These are phyloP conservation scores for Myxocyprinus asiaticus DNA, from an alignment of 2,113 vertebrate genomes.

Conservation along the genomic window DNA sequence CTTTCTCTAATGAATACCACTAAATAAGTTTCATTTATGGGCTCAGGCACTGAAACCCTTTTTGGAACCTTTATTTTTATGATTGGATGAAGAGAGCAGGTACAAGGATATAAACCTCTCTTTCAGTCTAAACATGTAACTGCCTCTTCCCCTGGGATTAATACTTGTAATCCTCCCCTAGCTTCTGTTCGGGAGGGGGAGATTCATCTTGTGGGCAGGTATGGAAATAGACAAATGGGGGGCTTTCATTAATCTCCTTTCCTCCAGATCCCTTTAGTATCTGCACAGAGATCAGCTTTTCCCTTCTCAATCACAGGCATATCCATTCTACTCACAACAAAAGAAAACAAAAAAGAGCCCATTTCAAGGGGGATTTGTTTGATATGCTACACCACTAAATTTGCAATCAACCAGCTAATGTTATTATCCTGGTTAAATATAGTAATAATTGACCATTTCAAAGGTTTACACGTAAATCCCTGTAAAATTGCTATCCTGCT, in stretches of 20 bases:
- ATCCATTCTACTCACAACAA: conserved; percentile 13
- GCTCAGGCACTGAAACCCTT: too few relatives aligned
- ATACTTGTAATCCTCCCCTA: too few relatives aligned
- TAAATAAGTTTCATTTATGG: too few relatives aligned
- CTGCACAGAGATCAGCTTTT: conserved; percentile 31
- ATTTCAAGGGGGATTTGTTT: conserved; percentile 1
- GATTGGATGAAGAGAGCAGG: too few relatives aligned
- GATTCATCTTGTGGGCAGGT: conserved; percentile 3
- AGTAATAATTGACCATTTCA: too few relatives aligned
- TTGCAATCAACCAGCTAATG: neutral
- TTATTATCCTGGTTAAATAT: neutral
- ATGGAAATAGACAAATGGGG: conserved; percentile 39
- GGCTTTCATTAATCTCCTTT: conserved; percentile 49
- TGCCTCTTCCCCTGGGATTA: too few relatives aligned
- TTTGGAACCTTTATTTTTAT: too few relatives aligned
- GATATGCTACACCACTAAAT: conserved; percentile 10
- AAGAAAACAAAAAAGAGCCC: conserved; percentile 8
- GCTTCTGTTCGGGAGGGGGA: too few relatives aligned
- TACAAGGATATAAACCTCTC: too few relatives aligned
- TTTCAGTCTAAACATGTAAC: too few relatives aligned
- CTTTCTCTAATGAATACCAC: too few relatives aligned
- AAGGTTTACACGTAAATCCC: too few relatives aligned
- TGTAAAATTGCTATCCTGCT: neutral
- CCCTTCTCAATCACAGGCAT: conserved; percentile 17
- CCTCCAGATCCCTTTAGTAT: conserved; percentile 33